Evolutionary conservation across 2,797 vertebrate species (phyloP).

Genomic region (Taeniopygia guttata): DNA sequence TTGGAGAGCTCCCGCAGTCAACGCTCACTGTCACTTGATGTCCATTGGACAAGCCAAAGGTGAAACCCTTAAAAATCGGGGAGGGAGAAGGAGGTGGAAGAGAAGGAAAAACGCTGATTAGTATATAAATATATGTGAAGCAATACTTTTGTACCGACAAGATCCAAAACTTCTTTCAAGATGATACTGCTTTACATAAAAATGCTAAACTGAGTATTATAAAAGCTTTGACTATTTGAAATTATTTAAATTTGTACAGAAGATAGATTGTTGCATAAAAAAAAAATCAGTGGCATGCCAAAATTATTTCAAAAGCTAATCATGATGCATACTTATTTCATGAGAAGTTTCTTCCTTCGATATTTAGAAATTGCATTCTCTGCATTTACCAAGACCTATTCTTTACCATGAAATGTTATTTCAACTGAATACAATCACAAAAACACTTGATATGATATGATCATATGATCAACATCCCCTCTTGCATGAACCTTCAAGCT

Average conservation of each 20-base stretch:
- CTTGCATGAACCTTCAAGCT: neutral
- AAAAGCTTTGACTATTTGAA: neutral
- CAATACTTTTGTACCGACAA: neutral
- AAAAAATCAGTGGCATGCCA: neutral
- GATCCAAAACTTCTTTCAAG: neutral
- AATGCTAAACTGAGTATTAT: neutral
- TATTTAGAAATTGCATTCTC: neutral
- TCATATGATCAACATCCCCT: neutral
- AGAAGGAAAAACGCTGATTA: neutral
- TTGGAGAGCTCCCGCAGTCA: slow-evolving; percentile 44
- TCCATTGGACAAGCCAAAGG: slow-evolving; percentile 40
- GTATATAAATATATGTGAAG: neutral
- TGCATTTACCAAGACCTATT: neutral
- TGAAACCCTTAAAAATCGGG: neutral
- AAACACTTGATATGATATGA: neutral
- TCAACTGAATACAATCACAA: neutral
- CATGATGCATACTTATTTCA: neutral
- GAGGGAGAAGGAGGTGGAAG: neutral
- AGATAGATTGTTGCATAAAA: neutral
- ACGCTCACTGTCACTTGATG: slow-evolving; percentile 45
- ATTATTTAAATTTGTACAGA: neutral
- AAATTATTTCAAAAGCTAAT: neutral
- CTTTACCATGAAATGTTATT: neutral
- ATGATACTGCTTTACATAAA: neutral
- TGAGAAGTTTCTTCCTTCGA: neutral